A percentile compares a stretch with the other conserved stretches of the same genome.
Evolutionary conservation across 35 echinoderm and acorn worm species (phyloP).

Genomic region (Amphiura filiformis): DNA sequence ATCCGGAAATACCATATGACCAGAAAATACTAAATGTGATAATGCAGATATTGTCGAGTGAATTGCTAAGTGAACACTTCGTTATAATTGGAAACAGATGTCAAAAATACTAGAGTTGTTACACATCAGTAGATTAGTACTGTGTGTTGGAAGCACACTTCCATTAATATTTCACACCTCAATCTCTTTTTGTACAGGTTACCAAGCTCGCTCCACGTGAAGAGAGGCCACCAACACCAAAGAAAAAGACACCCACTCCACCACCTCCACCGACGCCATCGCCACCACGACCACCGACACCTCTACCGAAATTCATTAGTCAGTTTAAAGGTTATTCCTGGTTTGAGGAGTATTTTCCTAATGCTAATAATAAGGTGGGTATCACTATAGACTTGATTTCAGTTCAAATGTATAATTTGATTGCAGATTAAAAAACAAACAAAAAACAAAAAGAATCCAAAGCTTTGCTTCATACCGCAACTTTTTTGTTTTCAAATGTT

Average conservation of each 20-base stretch:
- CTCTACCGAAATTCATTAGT: constrained; percentile 86
- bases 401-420: too few species aligned
- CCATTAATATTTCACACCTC: too few species aligned
- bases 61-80: too few species aligned
- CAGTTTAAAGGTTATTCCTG: constrained; percentile 92
- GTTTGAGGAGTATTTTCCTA: constrained; percentile 99
- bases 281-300: constrained; percentile 89
- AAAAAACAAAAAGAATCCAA: background rate
- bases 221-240: constrained; percentile 53
- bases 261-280: constrained; percentile 82
- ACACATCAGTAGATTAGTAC: too few species aligned
- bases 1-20: too few species aligned
- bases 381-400: too few species aligned
- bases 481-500: background rate
- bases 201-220: constrained; percentile 34
- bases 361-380: constrained; percentile 81
- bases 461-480: background rate
- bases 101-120: too few species aligned
- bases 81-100: too few species aligned
- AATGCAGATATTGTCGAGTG: too few species aligned
- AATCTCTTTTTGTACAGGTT: background rate
- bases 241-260: constrained; percentile 62
- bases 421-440: too few species aligned
- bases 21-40: too few species aligned
- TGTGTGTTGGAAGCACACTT: too few species aligned